phyloP scores from a whole-genome alignment of 2,888 invertebrate species.

The Trissolcus brochymenae region DNA sequence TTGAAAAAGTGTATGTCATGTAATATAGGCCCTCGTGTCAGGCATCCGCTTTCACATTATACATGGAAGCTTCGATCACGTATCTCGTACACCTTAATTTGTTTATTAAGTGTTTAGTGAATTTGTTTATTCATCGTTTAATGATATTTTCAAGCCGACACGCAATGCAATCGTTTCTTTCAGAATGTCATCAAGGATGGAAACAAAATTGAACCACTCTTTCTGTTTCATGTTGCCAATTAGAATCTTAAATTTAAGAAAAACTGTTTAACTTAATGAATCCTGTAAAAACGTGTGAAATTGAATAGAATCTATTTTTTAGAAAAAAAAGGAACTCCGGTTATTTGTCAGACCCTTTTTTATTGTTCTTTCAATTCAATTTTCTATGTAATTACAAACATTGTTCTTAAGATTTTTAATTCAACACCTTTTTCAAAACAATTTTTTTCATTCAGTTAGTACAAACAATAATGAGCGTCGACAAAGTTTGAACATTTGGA shows the following conservation, averaged over 20 bases:
- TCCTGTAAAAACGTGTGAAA: too few species aligned
- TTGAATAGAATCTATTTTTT: constrained; percentile 17
- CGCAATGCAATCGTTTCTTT: neutral
- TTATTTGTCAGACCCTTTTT: too few species aligned
- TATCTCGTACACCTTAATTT: constrained; percentile 28
- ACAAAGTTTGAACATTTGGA: neutral
- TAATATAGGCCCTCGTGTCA: constrained; percentile 77
- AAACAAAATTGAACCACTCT: constrained; percentile 19
- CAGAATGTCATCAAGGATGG: neutral
- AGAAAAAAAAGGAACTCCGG: constrained; percentile 1
- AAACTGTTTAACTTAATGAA: too few species aligned
- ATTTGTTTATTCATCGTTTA: constrained; percentile 17
- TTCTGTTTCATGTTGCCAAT: neutral
- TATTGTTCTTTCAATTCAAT: too few species aligned
- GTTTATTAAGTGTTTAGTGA: constrained; percentile 26
- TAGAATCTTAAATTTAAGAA: neutral
- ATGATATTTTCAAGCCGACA: neutral
- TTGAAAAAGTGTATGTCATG: constrained; percentile 98
- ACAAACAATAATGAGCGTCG: constrained; percentile 5
- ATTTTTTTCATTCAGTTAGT: neutral
- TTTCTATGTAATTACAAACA: neutral
- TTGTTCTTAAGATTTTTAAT: constrained; percentile 47
- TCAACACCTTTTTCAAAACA: constrained; percentile 36
- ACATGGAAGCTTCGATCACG: constrained; percentile 57
- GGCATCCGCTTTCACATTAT: constrained; percentile 63